Evolutionary conservation across 2,888 invertebrate genomes (phyloP), one percentile per base, ranked within the genome.

Genomic region (Clostera curtula): DNA sequence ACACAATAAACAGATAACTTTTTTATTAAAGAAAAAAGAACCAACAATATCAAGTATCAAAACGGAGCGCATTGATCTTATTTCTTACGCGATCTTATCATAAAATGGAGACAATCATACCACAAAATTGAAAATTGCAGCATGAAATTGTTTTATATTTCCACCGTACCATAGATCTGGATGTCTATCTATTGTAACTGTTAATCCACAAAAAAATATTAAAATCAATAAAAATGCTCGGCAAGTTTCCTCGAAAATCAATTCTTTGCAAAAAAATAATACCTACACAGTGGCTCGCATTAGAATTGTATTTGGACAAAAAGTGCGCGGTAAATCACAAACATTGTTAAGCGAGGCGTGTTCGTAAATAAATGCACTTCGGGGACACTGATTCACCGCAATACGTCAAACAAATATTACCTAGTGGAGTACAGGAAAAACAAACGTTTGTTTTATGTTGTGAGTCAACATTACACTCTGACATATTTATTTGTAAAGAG

Each of bases 321-420:
- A 43, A 24, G 18, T 14, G 29, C 27, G 27, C 19, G 41, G 54
- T 63, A 72, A 75, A 70, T 76, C 72, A 71, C 62, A 63, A 49
- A 58, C 50, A 66, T 61, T 65, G 63, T 43, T 54, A 56, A 63
- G 40, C 57, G 61, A 60, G 45, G 68, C 75, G 70, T 64, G 54
- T 55, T 62, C 59, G 58, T 70, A 73, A 74, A 79, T 73, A 77
- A 76, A 76, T 62, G 63, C 60, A 63, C 70, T 69, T 57, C 47
- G 52, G 76, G 75, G 77, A 68, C 61, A 34, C 57, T 60, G 68
- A 70, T 68, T 69, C 71, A 57, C 68, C 64, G 50, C 73, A 66
- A 64, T 64, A 63, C 63, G 56, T 67, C 72, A 71, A 69, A 73
- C 62, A 70, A 70, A 71, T 64, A 69, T 67, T 56, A 59, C 60